phyloP scores from a whole-genome alignment of 2,888 invertebrate genomes.

The Leptinotarsa juncta region DNA sequence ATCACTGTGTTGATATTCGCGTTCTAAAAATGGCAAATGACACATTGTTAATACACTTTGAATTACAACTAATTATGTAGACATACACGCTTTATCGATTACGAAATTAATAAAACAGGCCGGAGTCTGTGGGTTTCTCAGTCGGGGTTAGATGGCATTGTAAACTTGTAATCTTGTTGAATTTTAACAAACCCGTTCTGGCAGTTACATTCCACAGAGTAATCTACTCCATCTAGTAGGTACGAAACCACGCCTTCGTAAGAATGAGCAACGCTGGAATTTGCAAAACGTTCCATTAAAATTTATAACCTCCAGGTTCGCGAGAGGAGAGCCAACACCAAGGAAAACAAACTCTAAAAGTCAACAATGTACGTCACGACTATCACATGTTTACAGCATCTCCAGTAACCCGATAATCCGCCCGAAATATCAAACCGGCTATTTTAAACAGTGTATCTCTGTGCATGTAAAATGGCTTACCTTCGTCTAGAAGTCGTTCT shows the following conservation, averaged over 20 bases:
- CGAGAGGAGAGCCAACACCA: not conserved
- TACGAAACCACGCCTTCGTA: conserved; percentile 56
- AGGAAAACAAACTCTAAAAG: conserved; percentile 23
- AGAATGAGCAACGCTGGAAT: conserved; percentile 39
- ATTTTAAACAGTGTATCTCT: conserved; percentile 17
- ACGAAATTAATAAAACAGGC: conserved; percentile 6
- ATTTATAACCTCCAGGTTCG: conserved; percentile 17
- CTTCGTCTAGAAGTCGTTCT: conserved; percentile 99
- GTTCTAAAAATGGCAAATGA: conserved; percentile 50
- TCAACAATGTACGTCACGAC: conserved; percentile 52
- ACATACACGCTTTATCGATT: conserved; percentile 23
- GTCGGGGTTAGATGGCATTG: not conserved
- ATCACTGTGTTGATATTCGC: conserved; percentile 38
- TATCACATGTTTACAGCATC: conserved; percentile 57
- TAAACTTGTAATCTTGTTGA: conserved; percentile 15
- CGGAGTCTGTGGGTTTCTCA: not conserved
- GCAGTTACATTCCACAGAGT: conserved; percentile 5
- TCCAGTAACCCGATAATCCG: conserved; percentile 45
- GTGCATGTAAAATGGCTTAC: conserved; percentile 69
- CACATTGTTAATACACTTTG: conserved; percentile 32
- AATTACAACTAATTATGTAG: conserved; percentile 37
- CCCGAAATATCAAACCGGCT: conserved; percentile 31
- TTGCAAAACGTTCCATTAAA: conserved; percentile 37
- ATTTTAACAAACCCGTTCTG: conserved; percentile 24
- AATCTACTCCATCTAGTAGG: conserved; percentile 39